Base-by-base conservation (phyloP, 2,797 vertebrate species). In the Luscinia luscinia region DNA sequence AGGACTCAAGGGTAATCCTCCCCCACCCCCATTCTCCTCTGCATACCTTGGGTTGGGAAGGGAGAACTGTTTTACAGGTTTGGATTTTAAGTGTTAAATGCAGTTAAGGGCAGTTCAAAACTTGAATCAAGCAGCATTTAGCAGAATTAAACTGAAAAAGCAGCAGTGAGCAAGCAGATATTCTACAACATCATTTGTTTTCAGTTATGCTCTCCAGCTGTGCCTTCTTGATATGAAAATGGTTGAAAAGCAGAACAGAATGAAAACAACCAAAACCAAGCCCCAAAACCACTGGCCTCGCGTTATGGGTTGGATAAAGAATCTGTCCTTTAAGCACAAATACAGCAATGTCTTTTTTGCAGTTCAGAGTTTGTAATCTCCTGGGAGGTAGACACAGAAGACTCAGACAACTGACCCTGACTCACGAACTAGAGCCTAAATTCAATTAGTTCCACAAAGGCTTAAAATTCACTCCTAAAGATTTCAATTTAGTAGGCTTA, bases 141-240 rank as follows among this genome's bases (percentile, higher is more conserved):
- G 54, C 30, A 77, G 58, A 75, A 83, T 77, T 36, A 80, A 70
- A 54, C 68, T 85, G 68, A 77, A 93, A 92, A 63, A 48, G n/a
- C 77, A 84, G 52, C 67, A 84, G 11, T 54, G 70, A 95, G 52
- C 88, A 90, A 77, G 75, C 75, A 91, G 54, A 91, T 91, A 94
- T 54, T 67, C 68, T 66, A 57, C 86, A 92, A 66, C 43, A 77
- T 89, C 75, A 68, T 92, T 94, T 91, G 49, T 92, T 91, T 92
- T 20, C 72, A 58, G 57, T 67, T 89, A 90, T 70, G 64, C 51
- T 89, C 64, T 70, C 88, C 92, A 92, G 84, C 84, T 95, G 86
- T 61, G 54, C 87, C 62, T 88, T 55, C 84, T 45, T 84, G 78
- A 74, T 61, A 92, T 49, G 58, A 69, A 73, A 68, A 73, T 48